Percentiles rank a stretch among this genome's conserved stretches.
Evolutionary conservation across 2,113 vertebrate genomes (phyloP).

Genomic region (Kryptolebias marmoratus): DNA sequence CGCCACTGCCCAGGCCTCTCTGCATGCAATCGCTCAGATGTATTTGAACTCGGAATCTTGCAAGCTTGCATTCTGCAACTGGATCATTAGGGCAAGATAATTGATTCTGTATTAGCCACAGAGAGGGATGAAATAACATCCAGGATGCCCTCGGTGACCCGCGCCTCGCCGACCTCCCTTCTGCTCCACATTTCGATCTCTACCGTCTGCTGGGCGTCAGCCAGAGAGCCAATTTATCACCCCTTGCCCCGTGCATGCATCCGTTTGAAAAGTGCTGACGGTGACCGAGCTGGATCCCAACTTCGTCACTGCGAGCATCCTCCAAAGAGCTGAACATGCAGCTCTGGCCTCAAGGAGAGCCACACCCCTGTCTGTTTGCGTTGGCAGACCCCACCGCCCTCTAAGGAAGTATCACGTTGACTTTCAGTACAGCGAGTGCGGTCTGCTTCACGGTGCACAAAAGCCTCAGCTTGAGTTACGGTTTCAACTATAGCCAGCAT

Average conservation of each 20-base stretch:
- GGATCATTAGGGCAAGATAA: slow-evolving; percentile 72
- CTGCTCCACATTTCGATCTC: slow-evolving; percentile 41
- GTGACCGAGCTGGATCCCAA: slow-evolving; percentile 39
- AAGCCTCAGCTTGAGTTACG: slow-evolving; percentile 35
- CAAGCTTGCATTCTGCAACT: slow-evolving; percentile 68
- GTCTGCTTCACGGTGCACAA: slow-evolving; percentile 34
- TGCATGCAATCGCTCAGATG: slow-evolving; percentile 44
- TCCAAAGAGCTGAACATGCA: slow-evolving; percentile 73
- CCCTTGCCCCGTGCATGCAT: slow-evolving; percentile 53
- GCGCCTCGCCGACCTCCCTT: slow-evolving; percentile 33
- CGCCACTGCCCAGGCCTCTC: slow-evolving; percentile 22
- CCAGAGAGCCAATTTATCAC: slow-evolving; percentile 62
- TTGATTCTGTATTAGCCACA: slow-evolving; percentile 74
- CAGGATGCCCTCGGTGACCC: slow-evolving; percentile 48
- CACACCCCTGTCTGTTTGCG: slow-evolving; percentile 67
- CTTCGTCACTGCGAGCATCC: slow-evolving; percentile 62
- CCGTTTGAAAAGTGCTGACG: slow-evolving; percentile 68
- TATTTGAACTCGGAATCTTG: slow-evolving; percentile 64
- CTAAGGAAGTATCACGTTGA: slow-evolving; percentile 78
- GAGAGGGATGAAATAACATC: slow-evolving; percentile 75
- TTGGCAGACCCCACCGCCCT: slow-evolving; percentile 65
- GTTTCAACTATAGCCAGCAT: slow-evolving; percentile 26
- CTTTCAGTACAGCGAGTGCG: slow-evolving; percentile 47
- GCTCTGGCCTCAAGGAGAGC: slow-evolving; percentile 58
- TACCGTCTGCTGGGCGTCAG: slow-evolving; percentile 38